Base-by-base conservation (phyloP, 2,888 invertebrate genomes). In the Autographa gamma region DNA sequence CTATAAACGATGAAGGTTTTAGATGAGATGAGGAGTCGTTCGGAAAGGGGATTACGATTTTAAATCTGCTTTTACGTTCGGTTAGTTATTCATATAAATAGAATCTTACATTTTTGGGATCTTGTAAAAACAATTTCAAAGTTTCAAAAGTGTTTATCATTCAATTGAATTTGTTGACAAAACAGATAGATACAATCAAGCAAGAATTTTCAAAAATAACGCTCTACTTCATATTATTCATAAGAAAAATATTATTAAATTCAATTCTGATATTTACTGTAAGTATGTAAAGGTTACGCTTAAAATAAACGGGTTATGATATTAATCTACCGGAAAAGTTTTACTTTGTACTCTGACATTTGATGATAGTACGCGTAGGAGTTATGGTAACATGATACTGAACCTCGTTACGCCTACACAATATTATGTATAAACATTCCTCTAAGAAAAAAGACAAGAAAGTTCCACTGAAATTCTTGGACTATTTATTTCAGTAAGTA, bases 1-100 rank as follows among this genome's bases (percentile, higher is more conserved):
- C 25, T 25, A 25, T 25, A 56, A 25, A 56, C 48, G 54, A 56
- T 56, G 54, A 25, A 56, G 25, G 54, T 25, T 56, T 19, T 25
- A 25, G 54, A 56, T 56, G 11, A 19, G 19, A 54, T 54, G 54
- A 56, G 48, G 48, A 48, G n/a, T 48, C 48, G 48, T 48, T n/a
- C 16, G 43, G 14, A 48, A n/a, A n/a, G 48, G 14, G 48, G 48
- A 48, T 48, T n/a, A 48, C 48, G n/a, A 0, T 48, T 48, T n/a
- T n/a, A 48, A 48, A 48, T 48, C n/a, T 48, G n/a, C 7, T 48
- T 48, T 48, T n/a, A n/a, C 48, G 7, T n/a, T 48, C n/a, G n/a
- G n/a, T 48, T 48, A 48, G n/a, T n/a, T 48, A 7, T n/a, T 4
- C 48, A 48, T 48, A 48, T 5, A 16, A 5, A 16, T 14, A 13